Evolutionary conservation across 2,888 invertebrate genomes (phyloP).

Genomic region (Empis livida): DNA sequence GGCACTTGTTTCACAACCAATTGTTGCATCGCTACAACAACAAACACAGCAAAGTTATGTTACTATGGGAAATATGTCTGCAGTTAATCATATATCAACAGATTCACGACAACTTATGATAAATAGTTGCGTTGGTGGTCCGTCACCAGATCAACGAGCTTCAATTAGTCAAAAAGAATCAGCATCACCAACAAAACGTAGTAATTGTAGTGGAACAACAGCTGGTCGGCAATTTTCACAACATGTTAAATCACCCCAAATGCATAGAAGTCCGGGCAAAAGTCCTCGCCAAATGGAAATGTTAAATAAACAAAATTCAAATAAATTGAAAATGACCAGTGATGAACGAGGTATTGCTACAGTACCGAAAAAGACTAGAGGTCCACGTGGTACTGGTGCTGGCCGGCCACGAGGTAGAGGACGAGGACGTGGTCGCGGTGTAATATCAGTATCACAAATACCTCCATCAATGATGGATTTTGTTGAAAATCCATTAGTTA

Average conservation of each 20-base stretch:
- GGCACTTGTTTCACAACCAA: conserved; percentile 52
- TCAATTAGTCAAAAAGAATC: conserved; percentile 20
- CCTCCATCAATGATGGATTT: conserved; percentile 36
- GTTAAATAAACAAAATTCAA: conserved; percentile 23
- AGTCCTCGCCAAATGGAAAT: conserved; percentile 50
- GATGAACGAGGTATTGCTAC: conserved; percentile 16
- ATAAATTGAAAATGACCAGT: conserved; percentile 23
- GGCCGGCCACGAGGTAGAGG: conserved; percentile 35
- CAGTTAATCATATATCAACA: conserved; percentile 2
- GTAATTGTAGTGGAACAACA: background rate
- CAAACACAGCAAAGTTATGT: conserved; percentile 14
- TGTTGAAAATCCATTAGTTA: conserved; percentile 36
- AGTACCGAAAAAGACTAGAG: conserved; percentile 26
- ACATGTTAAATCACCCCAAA: conserved; percentile 44
- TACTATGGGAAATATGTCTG: conserved; percentile 1
- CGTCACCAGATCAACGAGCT: conserved; percentile 12
- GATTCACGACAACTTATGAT: conserved; percentile 8
- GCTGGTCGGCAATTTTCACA: conserved; percentile 2
- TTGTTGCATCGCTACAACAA: conserved; percentile 3
- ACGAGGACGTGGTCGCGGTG: conserved; percentile 35
- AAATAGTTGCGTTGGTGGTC: conserved; percentile 8
- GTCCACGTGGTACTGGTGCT: conserved; percentile 21
- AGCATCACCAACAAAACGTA: conserved; percentile 10
- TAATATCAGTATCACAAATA: conserved; percentile 21
- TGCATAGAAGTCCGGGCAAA: conserved; percentile 52